Evolutionary conservation across 2,888 invertebrate species (phyloP).

Genomic region (Timandra comae): DNA sequence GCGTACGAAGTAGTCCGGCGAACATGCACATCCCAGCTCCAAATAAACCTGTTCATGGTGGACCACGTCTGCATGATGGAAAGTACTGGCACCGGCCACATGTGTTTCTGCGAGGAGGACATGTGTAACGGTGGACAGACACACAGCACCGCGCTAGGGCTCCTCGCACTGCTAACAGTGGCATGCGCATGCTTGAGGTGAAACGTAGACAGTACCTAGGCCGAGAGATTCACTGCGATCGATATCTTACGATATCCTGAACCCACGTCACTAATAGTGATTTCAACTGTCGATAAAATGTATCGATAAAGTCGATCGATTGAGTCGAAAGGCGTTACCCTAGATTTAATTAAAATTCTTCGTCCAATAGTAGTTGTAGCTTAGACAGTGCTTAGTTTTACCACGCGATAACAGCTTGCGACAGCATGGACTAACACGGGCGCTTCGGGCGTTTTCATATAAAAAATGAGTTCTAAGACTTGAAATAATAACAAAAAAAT

Average conservation of each 20-base stretch:
- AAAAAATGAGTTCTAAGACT: constrained; percentile 12
- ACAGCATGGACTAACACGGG: constrained; percentile 9
- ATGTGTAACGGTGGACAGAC: constrained; percentile 84
- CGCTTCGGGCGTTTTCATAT: constrained; percentile 10
- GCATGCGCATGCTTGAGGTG: constrained; percentile 73
- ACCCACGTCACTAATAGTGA: constrained; percentile 15
- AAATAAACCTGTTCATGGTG: constrained; percentile 98
- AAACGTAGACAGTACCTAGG: constrained; percentile 59
- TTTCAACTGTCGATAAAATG: constrained; percentile 12
- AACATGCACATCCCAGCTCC: constrained; percentile 94
- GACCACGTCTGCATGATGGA: constrained; percentile 99
- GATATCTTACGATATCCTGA: too few relatives aligned
- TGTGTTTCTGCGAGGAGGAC: constrained; percentile 99
- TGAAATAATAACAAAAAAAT: constrained; percentile 18
- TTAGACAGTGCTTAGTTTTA: constrained; percentile 57
- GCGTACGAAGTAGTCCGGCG: constrained; percentile 93
- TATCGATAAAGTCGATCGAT: constrained; percentile 45
- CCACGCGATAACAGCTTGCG: constrained; percentile 28
- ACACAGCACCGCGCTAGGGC: constrained; percentile 39
- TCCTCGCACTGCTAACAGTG: constrained; percentile 45
- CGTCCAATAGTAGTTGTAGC: constrained; percentile 69
- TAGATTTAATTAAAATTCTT: constrained; percentile 57
- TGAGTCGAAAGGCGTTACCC: constrained; percentile 38
- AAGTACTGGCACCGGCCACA: constrained; percentile 98
- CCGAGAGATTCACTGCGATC: constrained; percentile 32